Base-by-base conservation (phyloP, 30 jellyfish, hydroid and myxozoan genomes). In the Cassiopea andromeda region DNA sequence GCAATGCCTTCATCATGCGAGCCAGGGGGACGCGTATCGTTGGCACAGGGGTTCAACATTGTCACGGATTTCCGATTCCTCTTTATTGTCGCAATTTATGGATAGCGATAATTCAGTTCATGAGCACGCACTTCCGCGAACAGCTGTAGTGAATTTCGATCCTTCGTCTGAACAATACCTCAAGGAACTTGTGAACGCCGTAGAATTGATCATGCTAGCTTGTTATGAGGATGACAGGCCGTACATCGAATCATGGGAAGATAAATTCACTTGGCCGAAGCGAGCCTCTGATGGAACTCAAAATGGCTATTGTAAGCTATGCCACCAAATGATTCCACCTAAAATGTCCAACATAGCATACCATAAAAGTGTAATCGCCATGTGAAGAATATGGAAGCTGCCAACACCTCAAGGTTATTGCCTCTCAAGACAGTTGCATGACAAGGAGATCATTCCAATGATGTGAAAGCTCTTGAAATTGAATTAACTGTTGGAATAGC, bases 251-350 rank as follows among this genome's bases (percentile, higher is more conserved):
- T 80, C 80, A 80, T 50, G 89, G 89, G 89, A 83, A 70, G 92
- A 83, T 48, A 83, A 83, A 83, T 83, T 60, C 14, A 60, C 85
- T 10, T 83, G 92, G 92, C 73, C 0, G 17, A 83, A 83, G 59
- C 92, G 45, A 83, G 92, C 92, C 69, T 68, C 85, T 83, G 92
- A 64, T 64, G 92, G 92, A 66, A 16, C 73, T 7, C 85, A 83
- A 70, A 83, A 70, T 47, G 89, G 19, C 44, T 83, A 64, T 64
- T 83, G 85, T 50, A 83, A 83, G 73, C 48, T 83, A 45, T 68
- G 92, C 45, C 92, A 83, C 57, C 92, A 83, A 83, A 19, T 76
- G 27, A 67, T 83, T 15, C 19, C 85, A 9, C 92, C 92, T 14
- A 67, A 83, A 70, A 44, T 58, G 48, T 64, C 89, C n/a, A 83